Percentiles rank a stretch among this genome's conserved stretches.
phyloP scores from a whole-genome alignment of 2,797 vertebrate species.

The Channallabes apus region DNA sequence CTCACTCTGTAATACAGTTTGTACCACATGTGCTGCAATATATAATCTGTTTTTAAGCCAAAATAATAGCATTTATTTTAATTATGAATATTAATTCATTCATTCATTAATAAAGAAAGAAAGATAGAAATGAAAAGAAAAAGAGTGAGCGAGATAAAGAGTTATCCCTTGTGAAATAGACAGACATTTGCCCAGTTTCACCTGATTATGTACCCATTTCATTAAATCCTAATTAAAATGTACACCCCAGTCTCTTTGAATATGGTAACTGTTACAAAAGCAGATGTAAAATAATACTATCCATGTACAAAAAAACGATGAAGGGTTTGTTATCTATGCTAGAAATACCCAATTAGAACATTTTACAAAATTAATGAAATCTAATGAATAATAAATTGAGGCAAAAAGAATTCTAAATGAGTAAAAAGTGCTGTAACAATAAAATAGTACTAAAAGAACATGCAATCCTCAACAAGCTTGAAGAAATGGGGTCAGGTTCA shows the following conservation, averaged over 20 bases:
- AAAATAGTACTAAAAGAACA: slow-evolving; percentile 73
- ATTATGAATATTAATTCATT: too few species aligned
- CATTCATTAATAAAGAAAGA: slow-evolving; percentile 1
- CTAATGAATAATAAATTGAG: slow-evolving; percentile 85
- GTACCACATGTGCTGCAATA: neutral
- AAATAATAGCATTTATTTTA: too few species aligned
- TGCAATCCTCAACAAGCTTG: slow-evolving; percentile 74
- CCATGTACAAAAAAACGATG: slow-evolving; percentile 77
- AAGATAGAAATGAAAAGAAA: slow-evolving; percentile 52
- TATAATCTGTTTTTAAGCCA: neutral
- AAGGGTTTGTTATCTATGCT: slow-evolving; percentile 68
- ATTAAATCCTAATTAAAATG: slow-evolving; percentile 81
- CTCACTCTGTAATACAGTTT: neutral
- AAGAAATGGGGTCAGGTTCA: slow-evolving; percentile 78
- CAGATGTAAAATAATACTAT: slow-evolving; percentile 80
- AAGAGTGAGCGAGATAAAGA: slow-evolving; percentile 57
- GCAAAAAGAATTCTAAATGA: slow-evolving; percentile 79
- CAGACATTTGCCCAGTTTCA: slow-evolving; percentile 44
- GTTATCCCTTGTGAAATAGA: slow-evolving; percentile 44
- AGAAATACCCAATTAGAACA: slow-evolving; percentile 79
- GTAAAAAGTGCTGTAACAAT: slow-evolving; percentile 74
- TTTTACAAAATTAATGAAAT: slow-evolving; percentile 88
- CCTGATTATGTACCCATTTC: slow-evolving; percentile 75
- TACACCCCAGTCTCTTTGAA: slow-evolving; percentile 70
- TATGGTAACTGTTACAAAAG: slow-evolving; percentile 79